A percentile compares a stretch with the other conserved stretches of the same genome.
phyloP scores from a whole-genome alignment of 2,888 invertebrate species.

The Tetranychus piercei region DNA sequence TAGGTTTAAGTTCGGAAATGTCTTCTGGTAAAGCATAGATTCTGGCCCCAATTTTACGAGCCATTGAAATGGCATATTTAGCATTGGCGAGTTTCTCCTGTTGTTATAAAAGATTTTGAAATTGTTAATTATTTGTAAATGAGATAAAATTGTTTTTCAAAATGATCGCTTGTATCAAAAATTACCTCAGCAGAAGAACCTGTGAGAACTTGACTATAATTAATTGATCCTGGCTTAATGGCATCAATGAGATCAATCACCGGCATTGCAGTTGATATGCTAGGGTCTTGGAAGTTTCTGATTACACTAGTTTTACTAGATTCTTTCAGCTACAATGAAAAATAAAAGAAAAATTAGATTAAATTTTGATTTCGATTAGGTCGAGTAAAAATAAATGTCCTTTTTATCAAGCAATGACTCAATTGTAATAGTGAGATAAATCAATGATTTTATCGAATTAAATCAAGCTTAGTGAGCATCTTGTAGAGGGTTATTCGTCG shows the following conservation, averaged over 20 bases:
- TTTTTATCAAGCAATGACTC: too few relatives aligned
- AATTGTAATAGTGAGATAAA: too few relatives aligned
- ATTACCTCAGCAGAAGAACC: slow-evolving; percentile 59
- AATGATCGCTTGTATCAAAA: background rate
- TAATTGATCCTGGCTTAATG: slow-evolving; percentile 84
- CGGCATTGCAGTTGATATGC: slow-evolving; percentile 71
- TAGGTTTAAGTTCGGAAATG: slow-evolving; percentile 90
- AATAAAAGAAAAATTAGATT: background rate
- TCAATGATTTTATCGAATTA: background rate
- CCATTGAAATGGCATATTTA: slow-evolving; percentile 97
- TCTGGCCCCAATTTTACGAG: slow-evolving; percentile 85
- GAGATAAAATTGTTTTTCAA: background rate
- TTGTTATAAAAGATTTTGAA: slow-evolving; percentile 28
- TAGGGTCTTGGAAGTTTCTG: slow-evolving; percentile 51
- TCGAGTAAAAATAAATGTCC: too few relatives aligned
- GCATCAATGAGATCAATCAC: slow-evolving; percentile 89
- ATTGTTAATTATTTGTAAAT: slow-evolving; percentile 1
- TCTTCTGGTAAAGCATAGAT: slow-evolving; percentile 97
- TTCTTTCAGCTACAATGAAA: slow-evolving; percentile 29
- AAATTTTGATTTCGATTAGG: too few relatives aligned
- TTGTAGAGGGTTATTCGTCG: background rate
- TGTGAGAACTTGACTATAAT: slow-evolving; percentile 58
- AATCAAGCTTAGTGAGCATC: background rate
- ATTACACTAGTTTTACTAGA: slow-evolving; percentile 35
- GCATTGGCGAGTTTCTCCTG: slow-evolving; percentile 89